A percentile compares a stretch with the other conserved stretches of the same genome.
Conservation (phyloP, 2,113 vertebrate genomes). For the Solea senegalensis region DNA sequence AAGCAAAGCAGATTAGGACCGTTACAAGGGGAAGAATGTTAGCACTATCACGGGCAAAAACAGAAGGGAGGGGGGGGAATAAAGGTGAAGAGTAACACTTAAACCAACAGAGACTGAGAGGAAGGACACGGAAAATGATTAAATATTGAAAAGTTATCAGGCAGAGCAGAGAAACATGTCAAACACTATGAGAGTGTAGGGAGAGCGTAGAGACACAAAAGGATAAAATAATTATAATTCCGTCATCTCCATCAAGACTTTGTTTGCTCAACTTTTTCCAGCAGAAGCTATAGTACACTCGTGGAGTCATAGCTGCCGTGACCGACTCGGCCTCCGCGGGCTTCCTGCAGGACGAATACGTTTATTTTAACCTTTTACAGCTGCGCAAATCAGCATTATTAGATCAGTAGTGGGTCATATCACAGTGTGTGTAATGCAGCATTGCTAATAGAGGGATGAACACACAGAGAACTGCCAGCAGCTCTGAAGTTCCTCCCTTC, state of each 20-base stretch:
- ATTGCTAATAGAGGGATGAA: not conserved
- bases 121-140: not conserved
- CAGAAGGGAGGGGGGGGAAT: not conserved
- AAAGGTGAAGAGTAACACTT: conserved; percentile 3
- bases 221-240: not conserved
- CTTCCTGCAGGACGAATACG: not conserved
- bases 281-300: not conserved
- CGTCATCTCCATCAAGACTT: not conserved
- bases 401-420: not conserved
- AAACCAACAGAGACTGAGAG: not conserved
- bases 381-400: not conserved
- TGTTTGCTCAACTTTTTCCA: not conserved
- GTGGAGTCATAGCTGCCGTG: not conserved
- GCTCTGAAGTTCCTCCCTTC: not conserved
- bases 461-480: not conserved
- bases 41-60: conserved; percentile 17
- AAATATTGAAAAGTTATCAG: not conserved
- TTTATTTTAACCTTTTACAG: conserved; percentile 1
- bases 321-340: conserved; percentile 1
- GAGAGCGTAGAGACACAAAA: not conserved
- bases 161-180: not conserved
- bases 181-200: not conserved
- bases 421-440: not conserved
- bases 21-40: conserved; percentile 55
- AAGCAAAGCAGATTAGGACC: conserved; percentile 59